These are phyloP conservation scores for Oenanthe melanoleuca DNA, from an alignment of 2,113 vertebrate species.

Conservation along the genomic window DNA sequence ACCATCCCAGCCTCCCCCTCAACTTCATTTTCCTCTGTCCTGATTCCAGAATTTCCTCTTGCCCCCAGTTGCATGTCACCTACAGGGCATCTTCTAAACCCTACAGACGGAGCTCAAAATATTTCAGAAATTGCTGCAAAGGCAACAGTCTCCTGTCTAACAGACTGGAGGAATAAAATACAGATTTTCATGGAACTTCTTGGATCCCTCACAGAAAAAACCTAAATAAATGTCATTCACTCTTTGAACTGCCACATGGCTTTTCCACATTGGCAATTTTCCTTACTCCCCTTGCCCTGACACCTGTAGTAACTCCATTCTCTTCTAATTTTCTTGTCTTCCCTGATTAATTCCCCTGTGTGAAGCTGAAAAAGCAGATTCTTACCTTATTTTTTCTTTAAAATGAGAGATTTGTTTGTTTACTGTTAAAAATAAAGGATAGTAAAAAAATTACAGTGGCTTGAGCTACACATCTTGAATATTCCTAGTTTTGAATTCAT, in stretches of 20 bases:
- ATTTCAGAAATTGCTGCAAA: background rate
- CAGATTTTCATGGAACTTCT: background rate
- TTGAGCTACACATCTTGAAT: background rate
- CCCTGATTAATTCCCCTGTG: background rate
- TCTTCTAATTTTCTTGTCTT: background rate
- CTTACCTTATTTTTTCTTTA: background rate
- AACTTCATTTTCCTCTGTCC: background rate
- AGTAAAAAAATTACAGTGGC: background rate
- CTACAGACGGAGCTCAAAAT: background rate
- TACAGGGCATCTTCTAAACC: background rate
- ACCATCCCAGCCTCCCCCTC: background rate
- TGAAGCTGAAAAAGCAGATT: background rate
- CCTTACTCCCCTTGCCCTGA: background rate
- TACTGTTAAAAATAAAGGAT: background rate
- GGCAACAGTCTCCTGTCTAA: background rate
- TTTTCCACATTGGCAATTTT: background rate
- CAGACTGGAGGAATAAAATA: background rate
- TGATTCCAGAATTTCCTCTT: background rate
- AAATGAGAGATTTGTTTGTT: background rate
- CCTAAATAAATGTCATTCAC: background rate
- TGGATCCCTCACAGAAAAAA: background rate
- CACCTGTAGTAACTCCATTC: background rate
- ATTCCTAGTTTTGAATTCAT: background rate
- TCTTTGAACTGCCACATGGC: background rate
- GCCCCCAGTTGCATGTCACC: accelerated